Base-by-base conservation (phyloP, 2,888 invertebrate species). In the Sarcophaga variegata region DNA sequence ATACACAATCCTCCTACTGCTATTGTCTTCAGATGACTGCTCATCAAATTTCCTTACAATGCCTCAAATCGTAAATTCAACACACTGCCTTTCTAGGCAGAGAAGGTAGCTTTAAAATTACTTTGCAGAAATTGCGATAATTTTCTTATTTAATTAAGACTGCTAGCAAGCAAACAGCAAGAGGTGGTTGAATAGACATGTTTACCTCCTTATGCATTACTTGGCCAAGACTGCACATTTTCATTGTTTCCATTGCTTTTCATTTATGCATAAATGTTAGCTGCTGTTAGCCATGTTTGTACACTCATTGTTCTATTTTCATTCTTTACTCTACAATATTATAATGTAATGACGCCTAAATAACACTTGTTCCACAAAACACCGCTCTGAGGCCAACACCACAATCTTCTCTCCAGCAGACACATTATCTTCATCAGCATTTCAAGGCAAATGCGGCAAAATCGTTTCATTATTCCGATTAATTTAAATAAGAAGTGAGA, bases 81-180 rank as follows among this genome's bases (percentile, higher is more conserved):
- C 37, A 37, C 37, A 37, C 37, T 37, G 6, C 37, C 1, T 22
- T 22, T 22, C 22, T 37, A 37, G 37, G 8, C 8, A 37, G 8
- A 10, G 25, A 10, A 70, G 59, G n/a, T 25, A 10, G 54, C 8
- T 54, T 49, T 10, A 11, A 25, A 54, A 69, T 54, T 59, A 78
- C 37, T 37, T 27, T 4, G 0, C 37, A 81, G 64, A 70, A 78
- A 77, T 70, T 81, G 62, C 69, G 75, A 86, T 81, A 83, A 86
- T 88, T 85, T 84, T 82, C 84, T 77, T 88, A 83, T 86, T 84
- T 78, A 84, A 86, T 81, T 84, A 77, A 77, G 77, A 77, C 59
- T 69, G 66, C 47, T 82, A 71, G 75, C 22, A 12, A 12, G 75
- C 45, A 12, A 6, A 59, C 27, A 27, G 27, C 54, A 74, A 22